Base-by-base conservation (phyloP, 2,797 vertebrate species). In the Triplophysa bombifrons region DNA sequence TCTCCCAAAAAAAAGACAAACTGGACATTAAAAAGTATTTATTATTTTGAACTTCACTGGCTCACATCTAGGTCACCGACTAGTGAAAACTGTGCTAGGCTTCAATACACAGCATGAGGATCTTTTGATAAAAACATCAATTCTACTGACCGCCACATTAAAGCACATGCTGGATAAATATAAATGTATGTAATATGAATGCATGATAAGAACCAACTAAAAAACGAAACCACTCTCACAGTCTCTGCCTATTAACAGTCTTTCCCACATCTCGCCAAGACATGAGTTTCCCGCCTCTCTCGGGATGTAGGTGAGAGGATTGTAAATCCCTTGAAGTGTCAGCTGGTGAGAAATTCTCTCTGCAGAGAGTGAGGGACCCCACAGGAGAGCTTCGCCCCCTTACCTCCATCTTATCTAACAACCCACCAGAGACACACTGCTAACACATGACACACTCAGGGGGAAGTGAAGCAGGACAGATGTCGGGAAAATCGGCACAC, bases 371-470 rank as follows among this genome's bases (percentile, higher is more conserved):
- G 76, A 78, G 67, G 53, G 56, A 61, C 44, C 67, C 44, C 67
- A 64, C 34, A 53, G 20, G 58, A 63, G 76, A 71, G 66, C 27
- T 71, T 51, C 27, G 27, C 46, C 56, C 53, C 30, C 58, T 61
- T 34, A 78, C 67, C 76, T 70, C 41, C 67, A 78, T 78, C 67
- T 78, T n/a, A 71, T 71, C 76, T 78, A 70, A 71, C 67, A 78
- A 78, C 44, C 67, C 58, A 64, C 76, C 12, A 19, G 58, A 78
- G 76, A 71, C 56, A 78, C 46, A 53, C 30, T 12, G 65, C 58
- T 70, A 71, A 70, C 71, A 48, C 67, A 3, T 11, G 0, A 22
- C 76, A n/a, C 44, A 71, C 76, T 61, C 38, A 4, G 46, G 2
- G 30, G n/a, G 67, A 68, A 46, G 27, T 13, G 20, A 46, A 48